phyloP scores from a whole-genome alignment of 37 sponge, comb jelly and placozoan species.

The Lycopodina hypogea region DNA sequence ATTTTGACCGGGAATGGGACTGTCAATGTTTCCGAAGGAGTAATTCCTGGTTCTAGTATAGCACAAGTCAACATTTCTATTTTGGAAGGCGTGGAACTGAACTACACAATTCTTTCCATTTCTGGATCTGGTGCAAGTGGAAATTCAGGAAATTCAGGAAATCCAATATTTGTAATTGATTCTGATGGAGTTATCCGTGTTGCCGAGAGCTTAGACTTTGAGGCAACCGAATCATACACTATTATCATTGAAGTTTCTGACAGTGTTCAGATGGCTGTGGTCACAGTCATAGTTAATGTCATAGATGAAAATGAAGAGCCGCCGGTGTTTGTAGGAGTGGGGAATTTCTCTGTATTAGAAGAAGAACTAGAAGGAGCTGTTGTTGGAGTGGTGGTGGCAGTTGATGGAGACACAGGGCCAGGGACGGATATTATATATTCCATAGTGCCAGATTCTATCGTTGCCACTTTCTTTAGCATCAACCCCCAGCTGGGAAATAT shows the following conservation, averaged over 20 bases:
- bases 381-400: slow-evolving; percentile 52
- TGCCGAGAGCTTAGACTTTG: slow-evolving; percentile 54
- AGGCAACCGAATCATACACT: slow-evolving; percentile 14
- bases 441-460: not conserved
- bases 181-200: slow-evolving; percentile 46
- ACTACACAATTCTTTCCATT: slow-evolving; percentile 5
- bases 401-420: slow-evolving; percentile 35
- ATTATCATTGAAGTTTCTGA: slow-evolving; percentile 61
- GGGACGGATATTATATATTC: not conserved
- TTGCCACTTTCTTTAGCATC: slow-evolving; percentile 4
- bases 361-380: slow-evolving; percentile 30
- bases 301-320: slow-evolving; percentile 71
- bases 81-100: slow-evolving; percentile 13
- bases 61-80: slow-evolving; percentile 39
- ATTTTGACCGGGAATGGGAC: slow-evolving; percentile 22
- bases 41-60: slow-evolving; percentile 12
- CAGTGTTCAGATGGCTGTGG: not conserved
- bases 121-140: not conserved
- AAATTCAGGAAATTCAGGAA: slow-evolving; percentile 16
- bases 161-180: slow-evolving; percentile 54
- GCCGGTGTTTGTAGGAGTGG: slow-evolving; percentile 36
- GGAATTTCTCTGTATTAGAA: slow-evolving; percentile 26
- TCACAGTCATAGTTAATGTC: slow-evolving; percentile 50
- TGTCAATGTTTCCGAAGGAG: slow-evolving; percentile 41
- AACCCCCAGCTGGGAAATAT: slow-evolving; percentile 44